A percentile compares a stretch with the other conserved stretches of the same genome.
phyloP scores from a whole-genome alignment of 2,113 vertebrate species.

The Hemiprocne comata region DNA sequence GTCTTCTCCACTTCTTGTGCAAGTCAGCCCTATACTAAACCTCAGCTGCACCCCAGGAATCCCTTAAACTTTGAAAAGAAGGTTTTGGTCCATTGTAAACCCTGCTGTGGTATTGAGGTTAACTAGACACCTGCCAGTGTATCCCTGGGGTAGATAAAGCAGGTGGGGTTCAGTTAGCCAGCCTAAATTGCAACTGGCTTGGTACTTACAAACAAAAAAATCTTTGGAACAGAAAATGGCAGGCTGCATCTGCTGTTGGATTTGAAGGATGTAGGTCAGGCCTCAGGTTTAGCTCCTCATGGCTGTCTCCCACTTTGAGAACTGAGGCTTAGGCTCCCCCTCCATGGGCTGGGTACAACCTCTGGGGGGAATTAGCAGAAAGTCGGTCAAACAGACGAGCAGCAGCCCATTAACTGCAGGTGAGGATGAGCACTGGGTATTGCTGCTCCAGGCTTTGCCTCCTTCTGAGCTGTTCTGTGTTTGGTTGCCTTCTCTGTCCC shows the following conservation, averaged over 20 bases:
- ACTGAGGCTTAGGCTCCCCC: background rate
- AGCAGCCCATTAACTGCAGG: background rate
- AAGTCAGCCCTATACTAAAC: background rate
- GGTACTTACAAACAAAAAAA: background rate
- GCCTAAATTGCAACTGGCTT: background rate
- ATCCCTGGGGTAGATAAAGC: background rate
- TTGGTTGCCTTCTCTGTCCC: background rate
- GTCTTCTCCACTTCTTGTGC: background rate
- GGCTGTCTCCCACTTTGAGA: rapidly evolving
- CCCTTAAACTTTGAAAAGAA: background rate
- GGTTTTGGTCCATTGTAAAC: background rate
- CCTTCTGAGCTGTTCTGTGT: background rate
- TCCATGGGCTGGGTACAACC: background rate
- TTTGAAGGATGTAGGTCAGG: background rate
- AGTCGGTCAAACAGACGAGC: rapidly evolving
- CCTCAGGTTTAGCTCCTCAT: background rate
- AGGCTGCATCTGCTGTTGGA: background rate
- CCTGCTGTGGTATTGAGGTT: background rate
- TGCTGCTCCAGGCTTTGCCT: background rate
- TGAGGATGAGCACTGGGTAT: background rate
- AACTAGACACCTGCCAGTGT: background rate
- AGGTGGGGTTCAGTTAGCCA: background rate
- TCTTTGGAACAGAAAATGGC: background rate
- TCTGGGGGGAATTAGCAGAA: background rate
- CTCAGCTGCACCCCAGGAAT: background rate